These are phyloP conservation scores for Colossoma macropomum DNA, from an alignment of 2,113 vertebrate genomes.

Conservation along the genomic window DNA sequence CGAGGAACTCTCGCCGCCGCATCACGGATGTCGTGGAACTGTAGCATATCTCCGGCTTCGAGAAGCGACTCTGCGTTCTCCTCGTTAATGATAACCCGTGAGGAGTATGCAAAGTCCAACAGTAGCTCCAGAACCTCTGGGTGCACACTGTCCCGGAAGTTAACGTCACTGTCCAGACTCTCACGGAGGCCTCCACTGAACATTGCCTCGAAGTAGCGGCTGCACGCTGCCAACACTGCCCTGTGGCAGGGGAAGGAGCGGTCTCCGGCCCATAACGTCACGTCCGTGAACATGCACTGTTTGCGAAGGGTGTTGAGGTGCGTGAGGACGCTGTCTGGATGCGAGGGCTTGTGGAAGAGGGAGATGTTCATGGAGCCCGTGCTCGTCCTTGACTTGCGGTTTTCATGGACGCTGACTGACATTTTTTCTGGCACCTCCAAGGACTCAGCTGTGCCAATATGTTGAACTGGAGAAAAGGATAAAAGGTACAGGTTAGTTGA, in stretches of 20 bases:
- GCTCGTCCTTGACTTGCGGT: conserved; percentile 92
- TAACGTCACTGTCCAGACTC: conserved; percentile 87
- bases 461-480: conserved; percentile 53
- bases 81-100: conserved; percentile 90
- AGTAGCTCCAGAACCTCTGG: conserved; percentile 93
- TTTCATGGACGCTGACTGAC: conserved; percentile 94
- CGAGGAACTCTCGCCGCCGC: conserved; percentile 91
- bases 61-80: conserved; percentile 93
- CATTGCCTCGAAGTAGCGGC: conserved; percentile 96
- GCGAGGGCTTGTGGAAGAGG: conserved; percentile 92
- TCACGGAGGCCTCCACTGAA: conserved; percentile 93
- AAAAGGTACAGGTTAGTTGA: conserved; percentile 14
- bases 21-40: conserved; percentile 92
- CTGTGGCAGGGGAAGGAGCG: conserved; percentile 92
- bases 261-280: conserved; percentile 91
- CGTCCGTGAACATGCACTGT: conserved; percentile 92
- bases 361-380: conserved; percentile 92
- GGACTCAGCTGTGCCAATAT: conserved; percentile 57
- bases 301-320: conserved; percentile 91
- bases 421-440: conserved; percentile 75
- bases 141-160: conserved; percentile 92
- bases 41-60: conserved; percentile 94
- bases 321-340: conserved; percentile 90
- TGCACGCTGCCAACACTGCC: conserved; percentile 91
- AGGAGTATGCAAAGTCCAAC: conserved; percentile 94